These are phyloP conservation scores for Arenicola marina DNA, from an alignment of 2,888 invertebrate species.

Conservation along the genomic window DNA sequence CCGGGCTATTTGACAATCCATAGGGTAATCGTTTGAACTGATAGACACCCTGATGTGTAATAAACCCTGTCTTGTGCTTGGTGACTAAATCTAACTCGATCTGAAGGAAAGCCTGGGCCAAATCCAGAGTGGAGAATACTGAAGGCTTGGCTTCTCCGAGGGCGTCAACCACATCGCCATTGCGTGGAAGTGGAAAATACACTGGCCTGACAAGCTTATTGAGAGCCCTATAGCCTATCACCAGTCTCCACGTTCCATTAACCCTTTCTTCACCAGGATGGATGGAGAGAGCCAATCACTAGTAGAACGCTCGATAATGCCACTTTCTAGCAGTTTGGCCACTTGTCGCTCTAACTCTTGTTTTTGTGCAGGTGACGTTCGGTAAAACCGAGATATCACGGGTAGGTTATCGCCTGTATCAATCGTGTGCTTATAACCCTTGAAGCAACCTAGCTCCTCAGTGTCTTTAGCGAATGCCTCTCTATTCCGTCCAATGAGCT, in stretches of 20 bases:
- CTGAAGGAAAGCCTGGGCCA: neutral
- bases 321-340: neutral
- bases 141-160: neutral
- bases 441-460: neutral
- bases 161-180: neutral
- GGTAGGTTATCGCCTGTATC: neutral
- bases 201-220: neutral
- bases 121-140: neutral
- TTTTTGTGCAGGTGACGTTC: neutral
- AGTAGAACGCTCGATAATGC: neutral
- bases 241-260: neutral
- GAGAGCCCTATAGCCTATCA: neutral
- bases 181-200: neutral
- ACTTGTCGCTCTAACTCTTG: neutral
- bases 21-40: neutral
- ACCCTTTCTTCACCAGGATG: neutral
- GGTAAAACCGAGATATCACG: neutral
- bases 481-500: neutral
- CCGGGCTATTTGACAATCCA: neutral
- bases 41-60: neutral
- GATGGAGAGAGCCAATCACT: neutral
- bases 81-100: neutral
- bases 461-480: neutral
- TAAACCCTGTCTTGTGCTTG: neutral
- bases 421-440: neutral